A percentile compares a stretch with the other conserved stretches of the same genome.
Evolutionary conservation across 2,113 vertebrate species (phyloP).

Genomic region (Zosterops hypoxanthus): DNA sequence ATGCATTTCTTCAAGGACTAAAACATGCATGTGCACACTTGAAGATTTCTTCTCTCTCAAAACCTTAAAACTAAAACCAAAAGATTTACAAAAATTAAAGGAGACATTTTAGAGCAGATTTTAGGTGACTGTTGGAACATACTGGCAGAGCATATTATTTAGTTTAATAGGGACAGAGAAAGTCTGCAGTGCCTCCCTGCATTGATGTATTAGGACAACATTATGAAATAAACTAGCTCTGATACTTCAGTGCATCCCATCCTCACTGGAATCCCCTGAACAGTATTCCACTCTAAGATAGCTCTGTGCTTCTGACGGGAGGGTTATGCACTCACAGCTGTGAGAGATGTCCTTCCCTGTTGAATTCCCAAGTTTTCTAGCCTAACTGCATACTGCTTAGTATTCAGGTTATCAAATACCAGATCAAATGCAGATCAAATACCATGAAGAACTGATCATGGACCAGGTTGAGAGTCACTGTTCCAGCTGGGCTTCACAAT

Average conservation of each 20-base stretch:
- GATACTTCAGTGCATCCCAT: background rate
- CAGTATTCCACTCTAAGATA: fast-evolving
- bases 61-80: background rate
- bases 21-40: background rate
- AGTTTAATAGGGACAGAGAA: background rate
- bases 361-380: background rate
- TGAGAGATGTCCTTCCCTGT: background rate
- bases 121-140: background rate
- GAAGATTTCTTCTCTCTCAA: background rate
- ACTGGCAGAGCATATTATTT: background rate
- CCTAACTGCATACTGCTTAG: background rate
- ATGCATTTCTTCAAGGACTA: background rate
- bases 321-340: background rate
- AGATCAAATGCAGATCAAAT: background rate
- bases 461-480: background rate
- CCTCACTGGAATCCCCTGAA: background rate
- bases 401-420: background rate
- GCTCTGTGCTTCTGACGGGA: background rate
- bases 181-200: background rate
- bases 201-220: background rate
- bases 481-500: background rate
- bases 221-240: background rate
- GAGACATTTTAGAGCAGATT: background rate
- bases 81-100: background rate
- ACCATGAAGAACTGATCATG: background rate